Base-by-base conservation (phyloP, 2,113 vertebrate genomes). In the Isichthys henryi region DNA sequence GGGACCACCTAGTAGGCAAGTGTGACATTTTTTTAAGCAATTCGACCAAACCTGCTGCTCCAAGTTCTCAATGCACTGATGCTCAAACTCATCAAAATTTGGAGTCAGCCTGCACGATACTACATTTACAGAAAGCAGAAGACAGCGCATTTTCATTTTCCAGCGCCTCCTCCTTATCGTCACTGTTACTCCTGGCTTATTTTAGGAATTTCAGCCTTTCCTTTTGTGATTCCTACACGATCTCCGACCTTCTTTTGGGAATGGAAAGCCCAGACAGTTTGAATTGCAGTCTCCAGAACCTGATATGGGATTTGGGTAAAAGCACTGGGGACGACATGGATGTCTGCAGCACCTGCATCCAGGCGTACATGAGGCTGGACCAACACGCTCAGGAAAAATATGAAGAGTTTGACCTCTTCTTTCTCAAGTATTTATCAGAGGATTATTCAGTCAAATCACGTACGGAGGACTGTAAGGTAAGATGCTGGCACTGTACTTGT, bases 331-430 rank as follows among this genome's bases (percentile, higher is more conserved):
- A 95, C 50, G 87, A 95, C 88, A 96, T 95, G 89, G 96, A 96
- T 92, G 95, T 94, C 90, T 97, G 96, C 92, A 95, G 95, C 94
- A 94, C 92, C 94, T 97, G 97, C 91, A 94, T 97, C 90, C 95
- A 96, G 94, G 96, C 95, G 0, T 97, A 97, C 93, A 95, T 96
- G 94, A 94, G 96, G 93, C 95, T 97, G 93, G 97, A 97, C 95
- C 96, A 96, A 96, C 97, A 97, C 93, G 97, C 97, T 96, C 97
- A 97, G 96, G 97, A 97, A 97, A 97, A 97, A 96, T 97, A 97
- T 90, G 96, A 97, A 90, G 97, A 97, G 95, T 97, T 97, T 91
- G 96, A 97, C 92, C 92, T 95, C 95, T 93, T 97, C 94, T 95
- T 97, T 92, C 96, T 96, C 95, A 97, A 97, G 93, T 96, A 96